These are phyloP conservation scores for Watsonalla cultraria DNA, from an alignment of 2,888 invertebrate species.

Conservation along the genomic window DNA sequence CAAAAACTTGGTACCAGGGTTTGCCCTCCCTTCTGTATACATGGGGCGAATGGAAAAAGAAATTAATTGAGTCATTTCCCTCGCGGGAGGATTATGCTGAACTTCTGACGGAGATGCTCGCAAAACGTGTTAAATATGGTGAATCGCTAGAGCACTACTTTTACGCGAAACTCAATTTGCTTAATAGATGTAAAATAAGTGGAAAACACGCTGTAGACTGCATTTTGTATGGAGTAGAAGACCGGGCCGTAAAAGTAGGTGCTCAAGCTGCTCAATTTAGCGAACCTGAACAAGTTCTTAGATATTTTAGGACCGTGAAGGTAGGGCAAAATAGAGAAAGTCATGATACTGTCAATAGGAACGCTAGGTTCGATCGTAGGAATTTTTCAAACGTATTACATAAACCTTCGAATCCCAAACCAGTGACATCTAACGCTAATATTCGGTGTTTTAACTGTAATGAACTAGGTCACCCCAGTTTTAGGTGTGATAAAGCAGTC, in stretches of 20 bases:
- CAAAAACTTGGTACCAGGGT: slow-evolving; percentile 19
- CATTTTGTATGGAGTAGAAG: neutral
- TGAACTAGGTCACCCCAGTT: too few species aligned
- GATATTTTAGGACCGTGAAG: neutral
- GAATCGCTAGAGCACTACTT: slow-evolving; percentile 16
- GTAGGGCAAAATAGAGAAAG: neutral
- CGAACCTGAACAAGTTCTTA: neutral
- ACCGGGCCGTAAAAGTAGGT: slow-evolving; percentile 7
- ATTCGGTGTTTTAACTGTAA: too few species aligned
- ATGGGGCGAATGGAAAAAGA: slow-evolving; percentile 17
- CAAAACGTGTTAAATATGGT: slow-evolving; percentile 8
- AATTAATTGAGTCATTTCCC: slow-evolving; percentile 16
- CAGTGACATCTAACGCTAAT: too few species aligned
- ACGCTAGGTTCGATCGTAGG: too few species aligned
- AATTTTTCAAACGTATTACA: too few species aligned
- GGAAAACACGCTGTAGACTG: slow-evolving; percentile 15
- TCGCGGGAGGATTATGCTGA: slow-evolving; percentile 15
- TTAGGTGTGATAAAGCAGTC: too few species aligned
- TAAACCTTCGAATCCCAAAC: too few species aligned
- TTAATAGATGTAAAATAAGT: slow-evolving; percentile 6
- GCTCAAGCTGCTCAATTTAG: slow-evolving; percentile 5
- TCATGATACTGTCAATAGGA: too few species aligned
- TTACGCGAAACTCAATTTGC: slow-evolving; percentile 14
- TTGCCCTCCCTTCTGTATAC: slow-evolving; percentile 11
- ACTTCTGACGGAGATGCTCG: slow-evolving; percentile 14